Evolutionary conservation across 2,888 invertebrate genomes (phyloP).

Genomic region (Philopedon plagiatum): DNA sequence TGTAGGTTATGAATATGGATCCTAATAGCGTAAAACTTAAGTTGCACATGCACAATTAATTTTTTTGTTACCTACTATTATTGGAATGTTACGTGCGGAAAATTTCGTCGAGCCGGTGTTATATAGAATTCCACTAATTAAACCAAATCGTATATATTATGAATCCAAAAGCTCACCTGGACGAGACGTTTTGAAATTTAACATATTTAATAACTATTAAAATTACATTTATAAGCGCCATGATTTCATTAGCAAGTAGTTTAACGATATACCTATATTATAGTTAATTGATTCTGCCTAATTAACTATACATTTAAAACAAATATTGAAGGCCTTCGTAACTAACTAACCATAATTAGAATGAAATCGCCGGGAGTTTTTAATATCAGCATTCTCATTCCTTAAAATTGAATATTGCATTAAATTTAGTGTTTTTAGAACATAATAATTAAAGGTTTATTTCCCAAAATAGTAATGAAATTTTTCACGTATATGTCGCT

Average conservation of each 20-base stretch:
- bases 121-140: conserved; percentile 1
- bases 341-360: background rate
- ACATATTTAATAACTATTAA: conserved; percentile 14
- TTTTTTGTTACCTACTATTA: no score
- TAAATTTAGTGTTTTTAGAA: background rate
- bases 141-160: background rate
- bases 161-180: background rate
- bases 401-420: background rate
- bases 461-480: no score
- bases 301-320: conserved; percentile 1
- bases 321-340: background rate
- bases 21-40: no score
- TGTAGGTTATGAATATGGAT: background rate
- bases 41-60: no score
- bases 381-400: background rate
- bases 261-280: conserved; percentile 13
- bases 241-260: background rate
- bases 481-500: no score
- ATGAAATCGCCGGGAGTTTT: background rate
- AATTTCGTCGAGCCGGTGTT: background rate
- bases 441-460: no score
- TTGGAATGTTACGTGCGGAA: background rate
- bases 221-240: conserved; percentile 12
- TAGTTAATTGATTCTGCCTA: conserved; percentile 4
- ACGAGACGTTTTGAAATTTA: conserved; percentile 1